Conservation (phyloP, 2,113 vertebrate species). For the Callipepla californica region DNA sequence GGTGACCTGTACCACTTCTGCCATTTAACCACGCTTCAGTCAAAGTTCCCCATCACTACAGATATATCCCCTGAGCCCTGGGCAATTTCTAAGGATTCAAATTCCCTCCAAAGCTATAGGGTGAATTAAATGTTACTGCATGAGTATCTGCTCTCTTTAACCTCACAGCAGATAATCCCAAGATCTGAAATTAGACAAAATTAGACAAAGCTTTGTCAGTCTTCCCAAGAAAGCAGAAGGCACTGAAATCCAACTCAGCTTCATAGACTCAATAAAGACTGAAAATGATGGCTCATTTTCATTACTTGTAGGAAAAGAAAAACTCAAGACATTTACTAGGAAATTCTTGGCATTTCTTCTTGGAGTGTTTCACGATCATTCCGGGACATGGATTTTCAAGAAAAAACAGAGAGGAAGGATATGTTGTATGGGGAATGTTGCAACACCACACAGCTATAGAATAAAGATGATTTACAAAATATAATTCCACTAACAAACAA, state of each 20-base stretch:
- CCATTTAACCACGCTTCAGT: rapidly evolving
- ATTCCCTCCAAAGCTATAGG: background rate
- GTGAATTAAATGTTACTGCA: background rate
- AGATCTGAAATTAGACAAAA: background rate
- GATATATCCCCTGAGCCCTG: background rate
- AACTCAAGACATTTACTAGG: background rate
- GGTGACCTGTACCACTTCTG: background rate
- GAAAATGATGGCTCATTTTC: conserved; percentile 13
- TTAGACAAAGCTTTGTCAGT: background rate
- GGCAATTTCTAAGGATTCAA: background rate
- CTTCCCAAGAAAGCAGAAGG: conserved; percentile 13
- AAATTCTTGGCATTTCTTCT: conserved; percentile 37
- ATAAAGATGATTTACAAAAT: background rate
- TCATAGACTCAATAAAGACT: background rate
- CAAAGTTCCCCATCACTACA: background rate
- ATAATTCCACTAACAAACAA: background rate
- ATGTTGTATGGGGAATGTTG: background rate
- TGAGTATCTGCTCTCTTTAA: background rate
- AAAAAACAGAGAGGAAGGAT: background rate
- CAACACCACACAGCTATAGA: background rate
- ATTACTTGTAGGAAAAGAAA: conserved; percentile 18
- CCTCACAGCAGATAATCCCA: background rate
- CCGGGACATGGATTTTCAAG: background rate
- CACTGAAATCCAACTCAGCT: conserved; percentile 3
- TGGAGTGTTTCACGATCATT: background rate